Evolutionary conservation across 2,113 vertebrate species (phyloP), one percentile per base, ranked within the genome.

Genomic region (Ciconia maguari): DNA sequence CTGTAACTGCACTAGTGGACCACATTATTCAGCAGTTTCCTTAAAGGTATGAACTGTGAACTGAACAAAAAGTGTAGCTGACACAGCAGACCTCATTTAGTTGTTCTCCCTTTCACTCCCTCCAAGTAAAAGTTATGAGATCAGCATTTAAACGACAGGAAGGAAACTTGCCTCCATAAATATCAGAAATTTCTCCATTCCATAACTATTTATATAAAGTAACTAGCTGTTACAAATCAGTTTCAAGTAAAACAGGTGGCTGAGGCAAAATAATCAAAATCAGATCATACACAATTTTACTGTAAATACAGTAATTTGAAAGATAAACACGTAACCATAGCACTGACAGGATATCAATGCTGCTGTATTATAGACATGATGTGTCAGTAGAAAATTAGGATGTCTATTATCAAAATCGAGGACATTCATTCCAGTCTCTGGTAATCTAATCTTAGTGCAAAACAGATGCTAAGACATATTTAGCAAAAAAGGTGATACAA

Each of bases 401-500:
- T 97, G 96, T 72, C 78, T 97, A 83, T 96, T 96, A 97, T 94
- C 97, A 97, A 98, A 97, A 85, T 92, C 41, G 75, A 93, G 75
- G 93, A 96, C 89, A 97, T 83, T 97, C 94, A 92, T 94, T 86
- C 96, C 84, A 96, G 80, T 94, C 90, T 97, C 93, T 88, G 72
- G 84, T 91, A 95, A 95, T 91, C 93, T 97, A 97, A 96, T 95
- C 84, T 95, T 97, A 97, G 97, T 97, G 97, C 95, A 97, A 98
- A 98, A 97, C 90, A 97, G 93, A 96, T 88, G 95, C 92, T 94
- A 96, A 95, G 89, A 92, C 46, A 55, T 81, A 78, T 97, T 97
- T 95, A 97, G 48, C 89, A 96, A 96, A 91, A 92, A 91, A 97
- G 95, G 91, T 96, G 95, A 94, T 95, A 68, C n/a, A 48, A 93